Conservation (phyloP, 2,797 vertebrate genomes). For the Protosalanx chinensis region DNA sequence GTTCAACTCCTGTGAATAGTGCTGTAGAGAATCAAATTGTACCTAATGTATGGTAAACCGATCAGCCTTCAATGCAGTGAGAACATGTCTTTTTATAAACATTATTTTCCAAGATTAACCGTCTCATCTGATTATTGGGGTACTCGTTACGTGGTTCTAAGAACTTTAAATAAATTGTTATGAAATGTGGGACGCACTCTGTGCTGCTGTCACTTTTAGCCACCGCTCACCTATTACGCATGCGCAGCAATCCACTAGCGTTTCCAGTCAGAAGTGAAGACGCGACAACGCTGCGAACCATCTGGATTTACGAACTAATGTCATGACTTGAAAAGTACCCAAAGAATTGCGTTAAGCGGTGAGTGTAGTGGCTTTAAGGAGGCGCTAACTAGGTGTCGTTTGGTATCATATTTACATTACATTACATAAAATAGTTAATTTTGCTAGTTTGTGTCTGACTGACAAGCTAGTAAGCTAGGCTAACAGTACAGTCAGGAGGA, state of each 20-base stretch:
- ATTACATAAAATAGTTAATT: background rate
- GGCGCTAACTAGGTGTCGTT: background rate
- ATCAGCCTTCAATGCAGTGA: constrained; percentile 38
- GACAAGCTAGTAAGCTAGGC: background rate
- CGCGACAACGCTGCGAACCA: constrained; percentile 12
- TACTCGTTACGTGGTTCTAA: too few species aligned
- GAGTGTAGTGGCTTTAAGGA: background rate
- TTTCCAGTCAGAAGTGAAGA: constrained; percentile 1
- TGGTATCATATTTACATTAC: background rate
- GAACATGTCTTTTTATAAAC: constrained; percentile 57
- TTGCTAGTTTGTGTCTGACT: background rate
- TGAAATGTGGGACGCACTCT: too few species aligned
- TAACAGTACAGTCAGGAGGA: too few species aligned
- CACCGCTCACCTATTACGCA: too few species aligned
- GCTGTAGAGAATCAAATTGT: constrained; percentile 35
- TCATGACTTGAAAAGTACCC: constrained; percentile 36
- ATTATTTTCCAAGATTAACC: constrained; percentile 51
- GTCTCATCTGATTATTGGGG: constrained; percentile 22
- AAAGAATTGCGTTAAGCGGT: constrained; percentile 31
- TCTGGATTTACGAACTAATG: constrained; percentile 9
- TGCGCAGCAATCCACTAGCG: too few species aligned
- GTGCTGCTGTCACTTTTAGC: background rate
- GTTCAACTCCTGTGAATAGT: constrained; percentile 16
- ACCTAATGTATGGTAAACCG: constrained; percentile 34
- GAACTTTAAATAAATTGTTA: too few species aligned